phyloP scores from a whole-genome alignment of 1,140 invertebrate species.

The Dreissena polymorpha region DNA sequence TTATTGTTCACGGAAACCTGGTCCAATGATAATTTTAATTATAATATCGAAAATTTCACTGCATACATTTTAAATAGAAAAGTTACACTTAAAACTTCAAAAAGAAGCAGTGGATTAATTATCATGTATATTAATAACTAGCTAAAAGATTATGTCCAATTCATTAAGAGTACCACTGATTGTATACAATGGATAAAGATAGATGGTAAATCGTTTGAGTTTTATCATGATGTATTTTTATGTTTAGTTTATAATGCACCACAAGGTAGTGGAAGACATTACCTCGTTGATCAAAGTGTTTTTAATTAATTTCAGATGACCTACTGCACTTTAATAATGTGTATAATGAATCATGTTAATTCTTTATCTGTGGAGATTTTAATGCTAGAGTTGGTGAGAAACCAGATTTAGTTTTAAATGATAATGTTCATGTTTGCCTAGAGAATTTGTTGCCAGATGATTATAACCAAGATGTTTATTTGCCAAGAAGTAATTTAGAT shows the following conservation, averaged over 20 bases:
- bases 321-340: neutral
- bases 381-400: conserved; percentile 3
- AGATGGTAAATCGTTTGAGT: conserved; percentile 10
- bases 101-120: conserved; percentile 26
- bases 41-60: conserved; percentile 5
- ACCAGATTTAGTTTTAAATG: conserved; percentile 24
- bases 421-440: neutral
- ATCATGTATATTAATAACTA: conserved; percentile 14
- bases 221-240: conserved; percentile 17
- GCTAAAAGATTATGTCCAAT: conserved; percentile 13
- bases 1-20: conserved; percentile 21
- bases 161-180: conserved; percentile 3
- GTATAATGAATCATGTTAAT: neutral
- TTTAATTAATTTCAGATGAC: conserved; percentile 17
- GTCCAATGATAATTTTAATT: conserved; percentile 31
- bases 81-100: neutral
- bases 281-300: conserved; percentile 11
- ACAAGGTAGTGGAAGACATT: conserved; percentile 15
- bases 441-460: conserved; percentile 33
- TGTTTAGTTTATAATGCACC: conserved; percentile 35
- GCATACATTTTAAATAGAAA: conserved; percentile 26
- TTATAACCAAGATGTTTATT: conserved; percentile 13
- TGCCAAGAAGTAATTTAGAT: conserved; percentile 24
- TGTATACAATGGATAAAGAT: conserved; percentile 24
- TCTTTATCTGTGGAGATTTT: neutral